A percentile compares a stretch with the other conserved stretches of the same genome.
Evolutionary conservation across 2,113 vertebrate genomes (phyloP).

Genomic region (Globicephala melas): DNA sequence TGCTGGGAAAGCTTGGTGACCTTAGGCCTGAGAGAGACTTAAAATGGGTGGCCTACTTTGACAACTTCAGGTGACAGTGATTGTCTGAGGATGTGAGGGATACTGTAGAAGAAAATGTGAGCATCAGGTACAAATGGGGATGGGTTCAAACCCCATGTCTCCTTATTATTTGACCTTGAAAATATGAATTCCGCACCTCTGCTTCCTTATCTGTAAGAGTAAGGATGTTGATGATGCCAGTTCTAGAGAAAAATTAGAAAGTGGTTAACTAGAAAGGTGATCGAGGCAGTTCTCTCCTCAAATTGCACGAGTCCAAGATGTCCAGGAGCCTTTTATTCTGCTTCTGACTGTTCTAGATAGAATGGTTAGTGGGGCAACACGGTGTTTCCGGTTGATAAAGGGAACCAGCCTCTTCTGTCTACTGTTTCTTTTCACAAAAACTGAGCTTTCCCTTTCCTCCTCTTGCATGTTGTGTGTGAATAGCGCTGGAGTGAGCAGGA

Average conservation of each 20-base stretch:
- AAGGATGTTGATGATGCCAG: not conserved
- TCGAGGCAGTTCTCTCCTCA: not conserved
- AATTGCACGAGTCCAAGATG: not conserved
- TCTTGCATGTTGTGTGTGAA: not conserved
- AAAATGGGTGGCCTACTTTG: not conserved
- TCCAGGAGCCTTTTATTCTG: not conserved
- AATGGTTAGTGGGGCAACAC: not conserved
- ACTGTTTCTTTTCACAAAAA: not conserved
- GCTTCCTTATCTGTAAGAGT: not conserved
- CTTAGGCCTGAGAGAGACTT: not conserved
- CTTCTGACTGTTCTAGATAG: not conserved
- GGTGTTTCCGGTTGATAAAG: not conserved
- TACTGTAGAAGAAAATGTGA: not conserved
- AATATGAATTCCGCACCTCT: not conserved
- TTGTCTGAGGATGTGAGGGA: not conserved
- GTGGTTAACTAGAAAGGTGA: not conserved
- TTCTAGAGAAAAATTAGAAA: not conserved
- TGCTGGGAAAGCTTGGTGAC: not conserved
- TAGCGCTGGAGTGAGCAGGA: not conserved
- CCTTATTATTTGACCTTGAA: not conserved
- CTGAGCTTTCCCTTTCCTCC: not conserved
- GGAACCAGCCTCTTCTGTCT: not conserved
- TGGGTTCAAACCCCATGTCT: not conserved
- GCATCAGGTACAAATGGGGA: not conserved
- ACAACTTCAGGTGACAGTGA: not conserved